A percentile compares a stretch with the other conserved stretches of the same genome.
Conservation (phyloP, 2,797 vertebrate species). For the Avahi laniger region DNA sequence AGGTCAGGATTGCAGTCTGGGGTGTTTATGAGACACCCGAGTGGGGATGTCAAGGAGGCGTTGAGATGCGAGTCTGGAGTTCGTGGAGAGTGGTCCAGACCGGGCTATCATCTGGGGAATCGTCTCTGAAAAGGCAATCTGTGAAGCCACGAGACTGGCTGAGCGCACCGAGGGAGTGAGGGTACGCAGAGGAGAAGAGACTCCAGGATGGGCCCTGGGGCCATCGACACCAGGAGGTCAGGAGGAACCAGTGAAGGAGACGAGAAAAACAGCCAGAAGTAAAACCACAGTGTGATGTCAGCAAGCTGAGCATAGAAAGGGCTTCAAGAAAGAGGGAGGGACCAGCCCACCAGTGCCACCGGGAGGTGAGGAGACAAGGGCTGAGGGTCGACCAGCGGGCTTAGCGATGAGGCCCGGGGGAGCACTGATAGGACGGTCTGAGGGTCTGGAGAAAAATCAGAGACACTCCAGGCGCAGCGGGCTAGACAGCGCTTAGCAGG, state of each 20-base stretch:
- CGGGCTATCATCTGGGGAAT: background rate
- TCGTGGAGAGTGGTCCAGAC: background rate
- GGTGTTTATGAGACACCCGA: background rate
- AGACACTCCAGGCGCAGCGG: background rate
- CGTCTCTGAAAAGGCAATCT: too few species aligned
- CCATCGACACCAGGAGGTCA: accelerated
- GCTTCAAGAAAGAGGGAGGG: background rate
- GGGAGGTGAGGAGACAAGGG: background rate
- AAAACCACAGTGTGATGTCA: accelerated
- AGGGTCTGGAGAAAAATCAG: background rate
- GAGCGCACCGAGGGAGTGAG: background rate
- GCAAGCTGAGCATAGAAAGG: background rate
- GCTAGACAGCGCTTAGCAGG: background rate
- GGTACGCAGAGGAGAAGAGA: background rate
- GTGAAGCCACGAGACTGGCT: background rate
- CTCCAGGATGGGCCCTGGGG: background rate
- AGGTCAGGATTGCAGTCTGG: background rate
- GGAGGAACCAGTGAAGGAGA: background rate
- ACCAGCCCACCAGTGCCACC: accelerated
- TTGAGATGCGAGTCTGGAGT: background rate
- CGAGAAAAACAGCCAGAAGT: background rate
- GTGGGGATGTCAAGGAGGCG: accelerated
- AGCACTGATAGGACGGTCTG: background rate
- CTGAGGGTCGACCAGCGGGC: background rate
- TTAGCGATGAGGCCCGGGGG: background rate